Percentiles rank a stretch among this genome's conserved stretches.
Evolutionary conservation across 2,797 vertebrate species (phyloP).

Genomic region (Leptodactylus fallax): DNA sequence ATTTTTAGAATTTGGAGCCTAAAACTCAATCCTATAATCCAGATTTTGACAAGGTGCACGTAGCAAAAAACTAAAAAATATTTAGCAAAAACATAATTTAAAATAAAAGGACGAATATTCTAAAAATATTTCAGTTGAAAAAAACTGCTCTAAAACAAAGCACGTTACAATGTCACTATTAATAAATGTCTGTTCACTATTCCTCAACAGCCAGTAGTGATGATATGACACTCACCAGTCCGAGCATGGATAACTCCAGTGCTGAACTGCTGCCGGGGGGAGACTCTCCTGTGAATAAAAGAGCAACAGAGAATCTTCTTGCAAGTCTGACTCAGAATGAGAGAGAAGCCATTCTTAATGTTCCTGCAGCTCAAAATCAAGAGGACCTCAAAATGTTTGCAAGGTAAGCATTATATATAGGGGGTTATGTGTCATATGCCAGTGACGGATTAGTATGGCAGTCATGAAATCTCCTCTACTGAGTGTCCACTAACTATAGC

Average conservation of each 20-base stretch:
- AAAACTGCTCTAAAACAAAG: no score
- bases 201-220: conserved; percentile 90
- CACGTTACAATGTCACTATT: background rate
- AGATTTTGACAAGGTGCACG: no score
- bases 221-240: conserved; percentile 98
- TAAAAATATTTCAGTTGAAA: no score
- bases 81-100: no score
- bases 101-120: no score
- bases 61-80: no score
- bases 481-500: background rate
- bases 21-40: no score
- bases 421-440: background rate
- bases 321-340: conserved; percentile 92
- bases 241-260: conserved; percentile 98
- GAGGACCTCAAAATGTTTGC: conserved; percentile 93
- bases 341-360: conserved; percentile 88
- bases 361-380: conserved; percentile 92
- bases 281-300: conserved; percentile 93
- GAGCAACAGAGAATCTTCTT: conserved; percentile 94
- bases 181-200: background rate
- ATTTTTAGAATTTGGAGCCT: no score
- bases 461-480: background rate
- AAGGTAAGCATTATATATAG: conserved; percentile 68
- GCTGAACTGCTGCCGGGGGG: conserved; percentile 91
- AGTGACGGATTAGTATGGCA: background rate